These are phyloP conservation scores for Cheilosia soror DNA, from an alignment of 2,888 invertebrate species.

Conservation along the genomic window DNA sequence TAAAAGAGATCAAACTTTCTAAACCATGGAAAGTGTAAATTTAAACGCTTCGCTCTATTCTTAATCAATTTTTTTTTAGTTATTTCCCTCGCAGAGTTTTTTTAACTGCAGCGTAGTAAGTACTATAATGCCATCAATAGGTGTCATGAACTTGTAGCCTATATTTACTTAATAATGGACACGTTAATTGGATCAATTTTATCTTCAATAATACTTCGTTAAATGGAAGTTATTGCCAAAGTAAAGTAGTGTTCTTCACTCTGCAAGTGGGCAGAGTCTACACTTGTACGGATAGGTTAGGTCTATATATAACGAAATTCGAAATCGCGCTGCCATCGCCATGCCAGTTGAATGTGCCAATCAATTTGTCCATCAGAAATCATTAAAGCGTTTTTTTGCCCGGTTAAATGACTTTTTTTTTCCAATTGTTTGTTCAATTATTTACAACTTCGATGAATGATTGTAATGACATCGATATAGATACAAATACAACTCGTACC, in stretches of 20 bases:
- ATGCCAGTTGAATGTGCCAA: constrained; percentile 54
- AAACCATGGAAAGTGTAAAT: not conserved
- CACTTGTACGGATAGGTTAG: too few relatives aligned
- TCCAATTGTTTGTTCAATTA: constrained; percentile 17
- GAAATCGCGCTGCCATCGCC: not conserved
- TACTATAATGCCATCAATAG: not conserved
- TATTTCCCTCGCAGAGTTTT: not conserved
- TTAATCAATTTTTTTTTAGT: not conserved
- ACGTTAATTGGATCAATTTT: constrained; percentile 68
- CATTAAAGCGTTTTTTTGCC: constrained; percentile 55
- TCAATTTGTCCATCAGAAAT: constrained; percentile 72
- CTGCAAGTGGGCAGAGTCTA: too few relatives aligned
- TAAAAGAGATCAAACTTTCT: too few relatives aligned
- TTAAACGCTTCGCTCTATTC: not conserved
- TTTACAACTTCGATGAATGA: constrained; percentile 21
- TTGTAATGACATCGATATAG: constrained; percentile 6
- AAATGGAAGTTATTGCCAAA: constrained; percentile 52
- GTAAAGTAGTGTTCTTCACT: not conserved
- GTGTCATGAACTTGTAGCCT: constrained; percentile 63
- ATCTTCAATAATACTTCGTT: constrained; percentile 59
- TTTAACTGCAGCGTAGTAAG: not conserved
- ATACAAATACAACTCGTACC: not conserved
- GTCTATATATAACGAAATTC: too few relatives aligned
- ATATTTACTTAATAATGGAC: constrained; percentile 45
- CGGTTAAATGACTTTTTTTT: constrained; percentile 23